Conservation (phyloP, 2,113 vertebrate genomes). For the Cheilinus undulatus region DNA sequence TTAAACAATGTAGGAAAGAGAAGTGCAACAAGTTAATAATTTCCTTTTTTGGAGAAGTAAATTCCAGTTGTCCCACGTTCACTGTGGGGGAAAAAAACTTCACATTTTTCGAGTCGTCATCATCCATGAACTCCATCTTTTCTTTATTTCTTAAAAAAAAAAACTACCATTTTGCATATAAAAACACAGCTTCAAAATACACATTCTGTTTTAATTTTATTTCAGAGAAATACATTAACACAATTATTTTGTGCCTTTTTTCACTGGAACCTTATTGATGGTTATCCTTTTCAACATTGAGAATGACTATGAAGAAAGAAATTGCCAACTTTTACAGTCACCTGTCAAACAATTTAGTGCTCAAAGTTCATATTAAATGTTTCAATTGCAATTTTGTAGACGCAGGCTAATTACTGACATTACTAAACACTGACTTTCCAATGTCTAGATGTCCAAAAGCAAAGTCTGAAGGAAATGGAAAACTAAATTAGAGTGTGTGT, state of each 20-base stretch:
- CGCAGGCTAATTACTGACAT: constrained; percentile 6
- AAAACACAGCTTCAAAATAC: background rate
- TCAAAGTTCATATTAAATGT: background rate
- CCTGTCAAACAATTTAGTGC: background rate
- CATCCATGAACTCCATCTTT: background rate
- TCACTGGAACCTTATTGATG: background rate
- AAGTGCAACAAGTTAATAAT: constrained; percentile 1
- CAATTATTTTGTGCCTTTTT: too few relatives aligned
- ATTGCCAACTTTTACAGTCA: background rate
- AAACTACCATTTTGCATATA: background rate
- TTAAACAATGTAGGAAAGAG: background rate
- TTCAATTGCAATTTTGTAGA: background rate
- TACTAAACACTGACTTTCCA: constrained; percentile 6
- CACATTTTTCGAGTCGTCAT: background rate
- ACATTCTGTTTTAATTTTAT: too few relatives aligned
- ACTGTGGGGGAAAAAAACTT: background rate
- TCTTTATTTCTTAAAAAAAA: constrained; percentile 15
- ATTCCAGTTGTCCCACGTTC: background rate
- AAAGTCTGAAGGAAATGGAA: background rate
- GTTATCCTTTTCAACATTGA: background rate
- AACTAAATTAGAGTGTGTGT: constrained; percentile 10
- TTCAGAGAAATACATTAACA: too few relatives aligned
- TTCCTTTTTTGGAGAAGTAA: constrained; percentile 9
- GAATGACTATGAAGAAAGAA: constrained; percentile 14
- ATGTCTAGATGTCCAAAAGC: constrained; percentile 13